Evolutionary conservation across 2,888 invertebrate species (phyloP).

Genomic region (Pharmacophagus antenor): DNA sequence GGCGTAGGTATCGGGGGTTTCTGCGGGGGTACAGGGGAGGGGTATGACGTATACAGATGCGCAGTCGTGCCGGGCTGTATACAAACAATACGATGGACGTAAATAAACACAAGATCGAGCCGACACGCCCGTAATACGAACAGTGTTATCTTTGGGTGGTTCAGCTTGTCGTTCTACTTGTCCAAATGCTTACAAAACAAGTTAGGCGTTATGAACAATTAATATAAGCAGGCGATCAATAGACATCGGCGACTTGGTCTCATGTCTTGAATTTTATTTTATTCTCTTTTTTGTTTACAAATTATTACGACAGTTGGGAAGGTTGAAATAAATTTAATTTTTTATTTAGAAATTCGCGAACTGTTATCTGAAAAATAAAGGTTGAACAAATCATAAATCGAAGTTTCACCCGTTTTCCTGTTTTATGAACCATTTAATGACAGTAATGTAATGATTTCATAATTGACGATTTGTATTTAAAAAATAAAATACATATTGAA

Average conservation of each 20-base stretch:
- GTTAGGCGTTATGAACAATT: conserved; percentile 29
- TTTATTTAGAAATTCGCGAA: too few relatives aligned
- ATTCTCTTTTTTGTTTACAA: conserved; percentile 4
- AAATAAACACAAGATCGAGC: conserved; percentile 77
- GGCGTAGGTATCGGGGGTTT: conserved; percentile 68
- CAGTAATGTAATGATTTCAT: too few relatives aligned
- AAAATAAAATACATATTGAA: too few relatives aligned
- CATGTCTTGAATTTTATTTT: too few relatives aligned
- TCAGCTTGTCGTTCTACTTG: conserved; percentile 48
- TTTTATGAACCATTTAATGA: too few relatives aligned
- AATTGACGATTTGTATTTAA: too few relatives aligned
- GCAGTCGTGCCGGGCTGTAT: conserved; percentile 80
- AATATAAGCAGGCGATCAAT: conserved; percentile 32
- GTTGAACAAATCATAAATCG: too few relatives aligned
- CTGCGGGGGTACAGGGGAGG: conserved; percentile 59
- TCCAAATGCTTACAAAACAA: conserved; percentile 37
- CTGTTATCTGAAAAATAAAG: too few relatives aligned
- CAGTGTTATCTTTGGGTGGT: conserved; percentile 68
- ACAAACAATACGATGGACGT: conserved; percentile 81
- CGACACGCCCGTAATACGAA: conserved; percentile 60
- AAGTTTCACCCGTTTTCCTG: too few relatives aligned
- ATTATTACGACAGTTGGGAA: conserved; percentile 2
- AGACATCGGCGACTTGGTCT: too few relatives aligned
- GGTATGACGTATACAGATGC: conserved; percentile 75
- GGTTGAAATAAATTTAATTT: too few relatives aligned